phyloP scores from a whole-genome alignment of 2,888 invertebrate species.

The Chironomus riparius region DNA sequence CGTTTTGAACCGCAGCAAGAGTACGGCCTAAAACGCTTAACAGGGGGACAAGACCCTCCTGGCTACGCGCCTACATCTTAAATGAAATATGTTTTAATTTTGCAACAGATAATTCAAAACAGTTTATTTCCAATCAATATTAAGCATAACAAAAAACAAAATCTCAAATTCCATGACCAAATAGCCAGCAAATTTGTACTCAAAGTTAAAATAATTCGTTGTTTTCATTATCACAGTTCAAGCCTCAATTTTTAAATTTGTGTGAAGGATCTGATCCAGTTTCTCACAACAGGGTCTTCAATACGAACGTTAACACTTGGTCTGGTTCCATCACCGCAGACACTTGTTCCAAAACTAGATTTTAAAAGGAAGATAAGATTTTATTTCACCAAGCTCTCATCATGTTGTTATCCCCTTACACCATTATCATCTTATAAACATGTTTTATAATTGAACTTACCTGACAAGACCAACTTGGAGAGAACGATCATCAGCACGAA shows the following conservation, averaged over 20 bases:
- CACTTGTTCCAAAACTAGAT: not conserved
- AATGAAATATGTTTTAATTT: too few species aligned
- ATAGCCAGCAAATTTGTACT: not conserved
- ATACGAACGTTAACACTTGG: conserved; percentile 8
- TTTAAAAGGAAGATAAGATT: too few species aligned
- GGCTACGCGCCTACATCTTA: too few species aligned
- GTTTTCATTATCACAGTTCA: not conserved
- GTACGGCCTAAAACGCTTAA: too few species aligned
- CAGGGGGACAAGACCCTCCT: too few species aligned
- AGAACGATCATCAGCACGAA: not conserved
- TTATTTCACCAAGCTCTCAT: too few species aligned
- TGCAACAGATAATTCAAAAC: too few species aligned
- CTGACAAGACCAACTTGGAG: conserved; percentile 6
- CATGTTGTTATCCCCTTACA: too few species aligned
- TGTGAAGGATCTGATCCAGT: not conserved
- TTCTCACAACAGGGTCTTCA: conserved; percentile 7
- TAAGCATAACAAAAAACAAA: too few species aligned
- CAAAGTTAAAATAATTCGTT: not conserved
- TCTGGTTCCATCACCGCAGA: conserved; percentile 3
- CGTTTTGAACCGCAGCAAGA: too few species aligned
- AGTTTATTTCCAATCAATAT: not conserved
- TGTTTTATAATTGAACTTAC: too few species aligned
- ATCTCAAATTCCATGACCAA: not conserved
- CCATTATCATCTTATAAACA: too few species aligned
- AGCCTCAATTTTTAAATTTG: not conserved